phyloP scores from a whole-genome alignment of 2,113 vertebrate genomes.

The Proterorhinus semilunaris region DNA sequence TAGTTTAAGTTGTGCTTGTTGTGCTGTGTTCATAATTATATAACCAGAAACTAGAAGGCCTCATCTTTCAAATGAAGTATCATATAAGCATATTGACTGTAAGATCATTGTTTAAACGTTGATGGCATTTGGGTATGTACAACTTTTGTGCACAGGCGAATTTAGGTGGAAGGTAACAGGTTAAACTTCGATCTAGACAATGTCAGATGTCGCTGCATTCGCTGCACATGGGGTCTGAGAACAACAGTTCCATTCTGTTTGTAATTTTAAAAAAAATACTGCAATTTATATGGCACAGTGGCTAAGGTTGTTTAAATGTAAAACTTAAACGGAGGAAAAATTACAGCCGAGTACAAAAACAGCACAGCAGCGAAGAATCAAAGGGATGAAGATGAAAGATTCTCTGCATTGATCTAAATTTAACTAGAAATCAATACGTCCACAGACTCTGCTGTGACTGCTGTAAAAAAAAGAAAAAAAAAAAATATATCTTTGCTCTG shows the following conservation, averaged over 20 bases:
- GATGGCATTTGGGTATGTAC: too few species aligned
- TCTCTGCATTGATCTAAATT: slow-evolving; percentile 23
- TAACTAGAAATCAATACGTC: slow-evolving; percentile 22
- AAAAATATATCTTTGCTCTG: background rate
- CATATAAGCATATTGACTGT: too few species aligned
- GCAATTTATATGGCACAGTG: background rate
- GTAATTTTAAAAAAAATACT: background rate
- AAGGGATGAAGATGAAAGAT: slow-evolving; percentile 22
- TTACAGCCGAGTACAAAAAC: background rate
- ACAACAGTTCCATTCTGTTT: background rate
- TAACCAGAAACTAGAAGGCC: too few species aligned
- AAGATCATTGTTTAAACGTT: too few species aligned
- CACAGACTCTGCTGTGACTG: slow-evolving; percentile 12
- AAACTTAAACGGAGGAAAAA: background rate
- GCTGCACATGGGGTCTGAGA: too few species aligned
- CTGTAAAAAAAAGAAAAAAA: background rate
- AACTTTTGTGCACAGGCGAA: too few species aligned
- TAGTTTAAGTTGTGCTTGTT: too few species aligned
- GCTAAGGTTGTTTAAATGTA: slow-evolving; percentile 1
- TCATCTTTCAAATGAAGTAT: too few species aligned
- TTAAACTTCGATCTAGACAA: too few species aligned
- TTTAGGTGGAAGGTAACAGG: too few species aligned
- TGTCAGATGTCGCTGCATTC: too few species aligned
- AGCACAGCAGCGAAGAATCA: slow-evolving; percentile 5
- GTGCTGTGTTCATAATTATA: too few species aligned